Evolutionary conservation across 2,113 vertebrate genomes (phyloP).

Genomic region (Percina caprodes): DNA sequence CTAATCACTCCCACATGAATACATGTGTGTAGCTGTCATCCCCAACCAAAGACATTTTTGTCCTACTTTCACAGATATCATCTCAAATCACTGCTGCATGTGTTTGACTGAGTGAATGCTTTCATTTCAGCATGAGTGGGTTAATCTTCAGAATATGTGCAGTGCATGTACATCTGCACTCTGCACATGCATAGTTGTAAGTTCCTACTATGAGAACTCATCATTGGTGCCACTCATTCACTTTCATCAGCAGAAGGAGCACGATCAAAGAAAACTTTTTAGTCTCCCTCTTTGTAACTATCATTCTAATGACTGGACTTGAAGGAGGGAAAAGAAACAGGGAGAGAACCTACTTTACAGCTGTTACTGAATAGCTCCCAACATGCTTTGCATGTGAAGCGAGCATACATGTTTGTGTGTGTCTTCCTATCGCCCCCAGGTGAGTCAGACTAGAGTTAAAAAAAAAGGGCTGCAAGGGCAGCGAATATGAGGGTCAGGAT

Average conservation of each 20-base stretch:
- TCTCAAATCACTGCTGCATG: slow-evolving; percentile 48
- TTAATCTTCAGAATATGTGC: slow-evolving; percentile 36
- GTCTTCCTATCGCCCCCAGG: slow-evolving; percentile 47
- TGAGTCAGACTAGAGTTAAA: slow-evolving; percentile 46
- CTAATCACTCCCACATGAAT: slow-evolving; percentile 81
- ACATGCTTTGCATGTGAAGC: slow-evolving; percentile 28
- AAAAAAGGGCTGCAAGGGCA: slow-evolving; percentile 15
- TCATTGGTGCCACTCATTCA: slow-evolving; percentile 28
- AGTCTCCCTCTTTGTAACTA: slow-evolving; percentile 32
- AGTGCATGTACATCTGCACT: background rate
- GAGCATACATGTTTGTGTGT: slow-evolving; percentile 10
- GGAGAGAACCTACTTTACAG: background rate
- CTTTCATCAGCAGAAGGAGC: slow-evolving; percentile 32
- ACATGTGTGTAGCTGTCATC: slow-evolving; percentile 63
- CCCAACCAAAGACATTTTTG: slow-evolving; percentile 62
- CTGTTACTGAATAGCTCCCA: slow-evolving; percentile 27
- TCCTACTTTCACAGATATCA: slow-evolving; percentile 64
- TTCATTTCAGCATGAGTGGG: slow-evolving; percentile 24
- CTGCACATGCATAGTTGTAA: background rate
- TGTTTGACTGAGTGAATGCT: slow-evolving; percentile 45
- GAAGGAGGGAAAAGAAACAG: slow-evolving; percentile 17
- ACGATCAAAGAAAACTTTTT: slow-evolving; percentile 35
- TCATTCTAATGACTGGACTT: slow-evolving; percentile 44
- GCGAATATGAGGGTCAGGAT: slow-evolving; percentile 42
- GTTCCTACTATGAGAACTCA: slow-evolving; percentile 19